Evolutionary conservation across 2,113 vertebrate genomes (phyloP).

Genomic region (Nyctibius bracteatus): DNA sequence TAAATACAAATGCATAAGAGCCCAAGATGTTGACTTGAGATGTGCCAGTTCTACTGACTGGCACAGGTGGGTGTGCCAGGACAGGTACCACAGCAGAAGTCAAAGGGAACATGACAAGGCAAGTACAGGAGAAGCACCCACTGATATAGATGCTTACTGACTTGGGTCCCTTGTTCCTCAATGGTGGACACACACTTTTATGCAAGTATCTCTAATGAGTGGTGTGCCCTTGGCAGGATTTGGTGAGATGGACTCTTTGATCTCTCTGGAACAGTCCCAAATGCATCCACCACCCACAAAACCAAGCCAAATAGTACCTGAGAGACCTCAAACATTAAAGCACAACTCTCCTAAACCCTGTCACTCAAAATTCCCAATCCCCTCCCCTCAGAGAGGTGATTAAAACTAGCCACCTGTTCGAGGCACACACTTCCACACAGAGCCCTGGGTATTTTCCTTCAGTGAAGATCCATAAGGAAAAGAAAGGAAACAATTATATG

Average conservation of each 20-base stretch:
- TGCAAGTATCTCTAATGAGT: not conserved
- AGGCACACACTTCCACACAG: not conserved
- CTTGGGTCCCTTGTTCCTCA: not conserved
- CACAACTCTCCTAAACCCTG: not conserved
- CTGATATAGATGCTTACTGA: not conserved
- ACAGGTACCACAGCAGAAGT: not conserved
- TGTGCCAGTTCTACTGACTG: not conserved
- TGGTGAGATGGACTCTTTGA: not conserved
- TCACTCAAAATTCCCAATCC: not conserved
- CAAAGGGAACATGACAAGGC: not conserved
- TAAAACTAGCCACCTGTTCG: not conserved
- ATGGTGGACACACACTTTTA: rapidly evolving
- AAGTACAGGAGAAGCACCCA: not conserved
- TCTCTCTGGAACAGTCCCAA: not conserved
- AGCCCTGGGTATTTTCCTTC: not conserved
- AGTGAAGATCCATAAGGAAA: not conserved
- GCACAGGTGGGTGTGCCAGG: not conserved
- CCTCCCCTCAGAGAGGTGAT: not conserved
- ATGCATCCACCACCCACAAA: not conserved
- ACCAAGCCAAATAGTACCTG: not conserved
- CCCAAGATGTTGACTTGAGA: not conserved
- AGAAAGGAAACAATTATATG: not conserved
- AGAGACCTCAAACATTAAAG: not conserved
- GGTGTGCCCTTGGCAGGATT: not conserved
- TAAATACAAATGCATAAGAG: not conserved